Conservation (phyloP, 1,140 invertebrate species). For the Dufourea novaeangliae region DNA sequence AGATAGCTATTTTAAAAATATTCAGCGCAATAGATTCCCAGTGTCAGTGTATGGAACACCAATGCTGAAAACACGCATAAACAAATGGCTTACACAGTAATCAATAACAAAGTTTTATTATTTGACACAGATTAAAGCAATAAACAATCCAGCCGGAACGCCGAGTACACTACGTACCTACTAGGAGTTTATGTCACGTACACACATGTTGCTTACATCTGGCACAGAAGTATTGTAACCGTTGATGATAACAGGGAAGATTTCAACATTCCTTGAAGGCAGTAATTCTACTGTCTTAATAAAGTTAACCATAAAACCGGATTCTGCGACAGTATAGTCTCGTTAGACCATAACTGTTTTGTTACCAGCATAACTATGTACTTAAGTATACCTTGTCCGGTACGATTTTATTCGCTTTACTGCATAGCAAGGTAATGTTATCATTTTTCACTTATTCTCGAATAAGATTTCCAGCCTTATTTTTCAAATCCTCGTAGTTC, state of each 20-base stretch:
- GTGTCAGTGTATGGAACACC: background rate
- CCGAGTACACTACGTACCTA: slow-evolving; percentile 12
- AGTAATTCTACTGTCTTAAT: slow-evolving; percentile 13
- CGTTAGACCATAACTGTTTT: too few species aligned
- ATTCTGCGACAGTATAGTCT: too few species aligned
- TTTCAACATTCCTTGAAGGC: background rate
- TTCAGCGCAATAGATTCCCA: background rate
- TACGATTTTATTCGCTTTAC: too few species aligned
- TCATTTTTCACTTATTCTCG: too few species aligned
- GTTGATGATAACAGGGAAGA: slow-evolving; percentile 25
- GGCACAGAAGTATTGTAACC: background rate
- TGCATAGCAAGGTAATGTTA: too few species aligned
- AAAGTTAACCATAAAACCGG: slow-evolving; percentile 29
- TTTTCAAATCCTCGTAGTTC: too few species aligned
- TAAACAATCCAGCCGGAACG: slow-evolving; percentile 65
- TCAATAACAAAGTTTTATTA: slow-evolving; percentile 52
- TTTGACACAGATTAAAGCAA: slow-evolving; percentile 67
- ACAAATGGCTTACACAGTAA: slow-evolving; percentile 22
- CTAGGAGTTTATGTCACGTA: slow-evolving; percentile 19
- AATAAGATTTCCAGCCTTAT: too few species aligned
- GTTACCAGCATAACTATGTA: too few species aligned
- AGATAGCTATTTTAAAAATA: background rate
- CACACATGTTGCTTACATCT: slow-evolving; percentile 19
- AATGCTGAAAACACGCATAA: background rate
- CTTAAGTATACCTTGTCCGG: too few species aligned